Evolutionary conservation across 2,797 vertebrate genomes (phyloP).

Genomic region (Crocidura indochinensis): DNA sequence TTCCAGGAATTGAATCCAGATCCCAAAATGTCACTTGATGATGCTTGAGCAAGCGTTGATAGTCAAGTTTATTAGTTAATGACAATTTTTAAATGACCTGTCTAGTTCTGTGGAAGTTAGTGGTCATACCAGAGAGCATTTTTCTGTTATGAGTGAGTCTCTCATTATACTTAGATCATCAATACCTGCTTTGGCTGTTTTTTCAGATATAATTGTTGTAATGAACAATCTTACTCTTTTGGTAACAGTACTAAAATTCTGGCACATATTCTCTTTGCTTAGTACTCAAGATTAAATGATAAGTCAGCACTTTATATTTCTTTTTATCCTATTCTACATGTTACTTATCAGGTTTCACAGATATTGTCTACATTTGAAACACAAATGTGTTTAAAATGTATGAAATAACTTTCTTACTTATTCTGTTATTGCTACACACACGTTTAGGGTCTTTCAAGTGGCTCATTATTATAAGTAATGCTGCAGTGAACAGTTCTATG

Average conservation of each 20-base stretch:
- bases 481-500: background rate
- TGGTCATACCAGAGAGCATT: conserved; percentile 12
- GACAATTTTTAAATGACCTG: background rate
- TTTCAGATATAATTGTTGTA: background rate
- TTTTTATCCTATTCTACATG: conserved; percentile 36
- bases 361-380: background rate
- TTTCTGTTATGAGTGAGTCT: conserved; percentile 16
- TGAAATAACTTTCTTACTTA: conserved; percentile 37
- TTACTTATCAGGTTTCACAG: conserved; percentile 22
- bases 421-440: background rate
- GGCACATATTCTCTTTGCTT: background rate
- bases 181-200: background rate
- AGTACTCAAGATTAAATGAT: conserved; percentile 47
- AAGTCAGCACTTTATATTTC: conserved; percentile 13
- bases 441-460: conserved; percentile 1
- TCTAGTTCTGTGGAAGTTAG: background rate
- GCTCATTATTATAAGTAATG: background rate
- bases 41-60: background rate
- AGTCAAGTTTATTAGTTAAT: background rate
- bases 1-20: background rate
- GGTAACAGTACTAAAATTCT: conserved; percentile 1
- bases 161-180: background rate
- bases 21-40: background rate
- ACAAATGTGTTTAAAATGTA: background rate
- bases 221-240: conserved; percentile 18